These are phyloP conservation scores for Acanthis flammea DNA, from an alignment of 2,797 vertebrate species.

Conservation along the genomic window DNA sequence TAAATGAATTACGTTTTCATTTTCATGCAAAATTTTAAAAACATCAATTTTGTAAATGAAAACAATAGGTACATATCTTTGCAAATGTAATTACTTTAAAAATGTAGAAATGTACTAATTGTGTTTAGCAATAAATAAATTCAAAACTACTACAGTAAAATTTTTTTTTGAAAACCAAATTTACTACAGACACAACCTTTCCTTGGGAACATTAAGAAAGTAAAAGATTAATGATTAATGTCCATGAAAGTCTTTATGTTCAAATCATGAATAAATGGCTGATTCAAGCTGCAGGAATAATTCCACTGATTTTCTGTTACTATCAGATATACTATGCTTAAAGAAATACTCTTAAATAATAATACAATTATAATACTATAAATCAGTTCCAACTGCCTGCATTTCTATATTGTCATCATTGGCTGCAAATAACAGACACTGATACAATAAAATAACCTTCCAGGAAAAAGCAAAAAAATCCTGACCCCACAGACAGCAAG, in stretches of 20 bases:
- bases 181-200: neutral
- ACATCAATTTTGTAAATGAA: neutral
- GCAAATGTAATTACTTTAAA: neutral
- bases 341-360: neutral
- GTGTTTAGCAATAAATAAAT: neutral
- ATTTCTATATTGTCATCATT: neutral
- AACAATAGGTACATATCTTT: neutral
- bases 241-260: neutral
- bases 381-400: neutral
- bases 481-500: neutral
- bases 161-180: neutral
- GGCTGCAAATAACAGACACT: neutral
- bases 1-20: neutral
- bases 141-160: neutral
- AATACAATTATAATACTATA: neutral
- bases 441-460: neutral
- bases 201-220: neutral
- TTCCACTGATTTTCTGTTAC: neutral
- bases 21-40: neutral
- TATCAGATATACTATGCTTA: neutral
- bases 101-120: neutral
- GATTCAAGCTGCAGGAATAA: neutral
- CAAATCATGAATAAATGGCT: neutral
- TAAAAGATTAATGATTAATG: neutral
- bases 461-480: neutral